Percentiles rank a stretch among this genome's conserved stretches.
These are phyloP conservation scores for Okamejei kenojei DNA, from an alignment of 2,797 vertebrate genomes.

Conservation along the genomic window DNA sequence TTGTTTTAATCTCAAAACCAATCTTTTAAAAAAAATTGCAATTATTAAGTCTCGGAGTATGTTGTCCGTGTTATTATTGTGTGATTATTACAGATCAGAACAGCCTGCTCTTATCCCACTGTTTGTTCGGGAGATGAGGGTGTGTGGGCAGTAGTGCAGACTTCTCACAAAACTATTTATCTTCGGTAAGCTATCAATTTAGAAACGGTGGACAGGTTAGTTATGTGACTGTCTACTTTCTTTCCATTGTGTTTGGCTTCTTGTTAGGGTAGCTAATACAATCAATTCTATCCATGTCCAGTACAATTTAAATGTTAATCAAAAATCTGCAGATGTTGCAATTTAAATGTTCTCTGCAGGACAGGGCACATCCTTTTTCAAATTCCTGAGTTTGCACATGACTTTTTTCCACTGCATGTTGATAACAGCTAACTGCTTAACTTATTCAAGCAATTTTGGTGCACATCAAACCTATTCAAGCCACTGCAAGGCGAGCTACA, in stretches of 20 bases:
- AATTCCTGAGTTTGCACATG: not conserved
- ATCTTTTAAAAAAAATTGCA: too few relatives aligned
- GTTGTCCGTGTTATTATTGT: not conserved
- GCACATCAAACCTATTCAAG: not conserved
- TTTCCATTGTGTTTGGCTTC: not conserved
- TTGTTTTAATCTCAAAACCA: not conserved
- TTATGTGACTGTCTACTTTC: not conserved
- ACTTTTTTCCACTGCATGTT: not conserved
- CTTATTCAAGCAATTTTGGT: not conserved
- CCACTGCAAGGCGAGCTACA: not conserved
- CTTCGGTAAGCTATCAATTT: not conserved
- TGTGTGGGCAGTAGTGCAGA: not conserved
- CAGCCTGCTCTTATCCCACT: not conserved
- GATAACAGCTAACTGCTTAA: not conserved
- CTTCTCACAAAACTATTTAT: constrained; percentile 24
- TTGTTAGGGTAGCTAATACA: not conserved
- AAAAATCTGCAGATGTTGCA: not conserved
- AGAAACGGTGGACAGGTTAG: not conserved
- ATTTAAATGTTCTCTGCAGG: not conserved
- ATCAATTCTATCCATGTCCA: not conserved
- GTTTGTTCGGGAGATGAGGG: not conserved
- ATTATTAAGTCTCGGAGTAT: not conserved
- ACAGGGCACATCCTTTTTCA: not conserved
- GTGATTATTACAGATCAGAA: too few relatives aligned
- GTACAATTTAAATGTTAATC: not conserved